Evolutionary conservation across 2,797 vertebrate genomes (phyloP).

Genomic region (Micropoecilia bifurca): DNA sequence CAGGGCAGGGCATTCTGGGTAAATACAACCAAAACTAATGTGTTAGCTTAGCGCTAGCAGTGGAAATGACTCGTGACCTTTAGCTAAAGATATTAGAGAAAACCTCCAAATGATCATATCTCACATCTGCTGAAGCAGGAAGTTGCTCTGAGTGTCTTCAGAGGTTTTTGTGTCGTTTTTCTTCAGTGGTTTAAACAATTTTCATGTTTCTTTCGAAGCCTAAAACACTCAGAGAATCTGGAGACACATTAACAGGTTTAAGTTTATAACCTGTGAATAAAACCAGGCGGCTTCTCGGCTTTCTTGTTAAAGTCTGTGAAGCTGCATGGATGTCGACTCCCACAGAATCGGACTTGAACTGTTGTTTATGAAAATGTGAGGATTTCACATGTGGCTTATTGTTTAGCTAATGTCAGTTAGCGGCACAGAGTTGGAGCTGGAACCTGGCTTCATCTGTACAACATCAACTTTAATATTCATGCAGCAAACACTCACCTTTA

Average conservation of each 20-base stretch:
- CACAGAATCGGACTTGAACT: not conserved
- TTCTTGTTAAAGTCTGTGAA: constrained; percentile 1
- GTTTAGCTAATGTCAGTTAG: not conserved
- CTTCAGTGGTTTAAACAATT: not conserved
- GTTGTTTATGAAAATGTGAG: not conserved
- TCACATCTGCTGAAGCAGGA: too few species aligned
- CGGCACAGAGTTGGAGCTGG: not conserved
- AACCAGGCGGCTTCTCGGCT: not conserved
- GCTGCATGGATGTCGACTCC: not conserved
- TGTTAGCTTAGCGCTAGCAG: too few species aligned
- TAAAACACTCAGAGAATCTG: not conserved
- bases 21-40: too few species aligned
- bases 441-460: not conserved
- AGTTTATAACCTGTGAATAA: not conserved
- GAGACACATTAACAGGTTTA: not conserved
- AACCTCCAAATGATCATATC: too few species aligned
- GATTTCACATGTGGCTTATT: not conserved
- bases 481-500: constrained; percentile 19
- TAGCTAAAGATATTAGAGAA: too few species aligned
- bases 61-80: too few species aligned
- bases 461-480: constrained; percentile 4
- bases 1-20: too few species aligned
- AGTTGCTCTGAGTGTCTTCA: too few species aligned
- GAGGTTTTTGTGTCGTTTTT: too few species aligned
- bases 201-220: not conserved